A percentile compares a stretch with the other conserved stretches of the same genome.
phyloP scores from a whole-genome alignment of 2,113 vertebrate species.

The Macquaria australasica region DNA sequence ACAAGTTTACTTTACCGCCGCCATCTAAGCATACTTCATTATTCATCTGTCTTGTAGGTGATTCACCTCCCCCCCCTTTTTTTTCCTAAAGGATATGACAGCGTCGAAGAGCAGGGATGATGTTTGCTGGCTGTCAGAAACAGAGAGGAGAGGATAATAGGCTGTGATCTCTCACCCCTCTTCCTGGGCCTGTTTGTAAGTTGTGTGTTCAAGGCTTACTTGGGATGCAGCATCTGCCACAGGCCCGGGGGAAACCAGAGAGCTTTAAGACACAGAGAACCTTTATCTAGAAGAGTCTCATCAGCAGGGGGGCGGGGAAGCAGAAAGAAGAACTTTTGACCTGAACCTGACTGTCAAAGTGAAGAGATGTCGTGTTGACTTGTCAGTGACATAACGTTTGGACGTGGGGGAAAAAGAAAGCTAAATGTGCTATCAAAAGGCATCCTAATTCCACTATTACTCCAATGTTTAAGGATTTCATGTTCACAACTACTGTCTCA shows the following conservation, averaged over 20 bases:
- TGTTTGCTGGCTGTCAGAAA: constrained; percentile 71
- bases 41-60: constrained; percentile 24
- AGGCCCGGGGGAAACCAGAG: constrained; percentile 59
- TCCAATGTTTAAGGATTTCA: background rate
- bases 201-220: constrained; percentile 72
- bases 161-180: constrained; percentile 57
- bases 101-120: constrained; percentile 25
- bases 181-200: constrained; percentile 56
- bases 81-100: constrained; percentile 52
- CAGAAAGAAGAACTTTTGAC: constrained; percentile 53
- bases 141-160: constrained; percentile 43
- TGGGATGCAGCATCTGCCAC: constrained; percentile 72
- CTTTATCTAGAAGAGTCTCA: constrained; percentile 65
- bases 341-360: constrained; percentile 41
- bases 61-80: constrained; percentile 8
- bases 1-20: background rate
- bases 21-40: background rate
- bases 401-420: background rate
- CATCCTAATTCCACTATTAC: background rate
- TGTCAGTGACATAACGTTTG: background rate
- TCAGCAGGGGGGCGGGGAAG: constrained; percentile 28
- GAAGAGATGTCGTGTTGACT: constrained; percentile 24
- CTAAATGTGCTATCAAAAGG: background rate
- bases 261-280: constrained; percentile 67
- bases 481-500: background rate